Evolutionary conservation across 2,797 vertebrate species (phyloP).

Genomic region (Ctenosaura bakeri): DNA sequence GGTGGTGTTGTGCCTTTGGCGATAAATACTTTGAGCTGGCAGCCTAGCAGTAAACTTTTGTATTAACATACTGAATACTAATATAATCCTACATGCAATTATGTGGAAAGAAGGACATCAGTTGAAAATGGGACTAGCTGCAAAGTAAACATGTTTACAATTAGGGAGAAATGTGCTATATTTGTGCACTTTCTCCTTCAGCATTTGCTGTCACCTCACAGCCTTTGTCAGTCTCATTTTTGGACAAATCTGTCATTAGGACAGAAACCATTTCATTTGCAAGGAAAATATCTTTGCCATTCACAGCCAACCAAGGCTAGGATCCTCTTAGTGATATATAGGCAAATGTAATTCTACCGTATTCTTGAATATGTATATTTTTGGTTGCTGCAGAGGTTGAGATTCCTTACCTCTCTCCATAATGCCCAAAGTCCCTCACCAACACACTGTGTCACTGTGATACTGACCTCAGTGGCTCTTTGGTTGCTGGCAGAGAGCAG

Average conservation of each 20-base stretch:
- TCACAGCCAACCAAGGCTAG: neutral
- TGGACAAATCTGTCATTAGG: neutral
- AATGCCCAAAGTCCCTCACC: too few relatives aligned
- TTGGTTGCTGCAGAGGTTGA: too few relatives aligned
- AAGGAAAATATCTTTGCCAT: neutral
- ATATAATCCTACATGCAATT: neutral
- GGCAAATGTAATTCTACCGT: too few relatives aligned
- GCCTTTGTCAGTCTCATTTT: neutral
- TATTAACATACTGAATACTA: slow-evolving; percentile 11
- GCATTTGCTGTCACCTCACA: neutral
- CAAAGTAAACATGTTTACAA: neutral
- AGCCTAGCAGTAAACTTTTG: neutral
- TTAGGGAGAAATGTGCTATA: neutral
- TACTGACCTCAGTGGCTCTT: too few relatives aligned
- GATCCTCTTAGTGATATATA: too few relatives aligned
- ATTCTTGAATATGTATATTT: too few relatives aligned
- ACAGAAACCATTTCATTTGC: too few relatives aligned
- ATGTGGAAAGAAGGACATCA: neutral
- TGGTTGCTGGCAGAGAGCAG: too few relatives aligned
- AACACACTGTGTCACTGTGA: too few relatives aligned
- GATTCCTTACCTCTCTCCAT: too few relatives aligned
- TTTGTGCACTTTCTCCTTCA: neutral
- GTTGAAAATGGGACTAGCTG: neutral
- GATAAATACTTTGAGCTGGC: neutral
- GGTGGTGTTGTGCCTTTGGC: too few relatives aligned